Evolutionary conservation across 1,140 invertebrate genomes (phyloP).

Genomic region (Uloborus diversus): DNA sequence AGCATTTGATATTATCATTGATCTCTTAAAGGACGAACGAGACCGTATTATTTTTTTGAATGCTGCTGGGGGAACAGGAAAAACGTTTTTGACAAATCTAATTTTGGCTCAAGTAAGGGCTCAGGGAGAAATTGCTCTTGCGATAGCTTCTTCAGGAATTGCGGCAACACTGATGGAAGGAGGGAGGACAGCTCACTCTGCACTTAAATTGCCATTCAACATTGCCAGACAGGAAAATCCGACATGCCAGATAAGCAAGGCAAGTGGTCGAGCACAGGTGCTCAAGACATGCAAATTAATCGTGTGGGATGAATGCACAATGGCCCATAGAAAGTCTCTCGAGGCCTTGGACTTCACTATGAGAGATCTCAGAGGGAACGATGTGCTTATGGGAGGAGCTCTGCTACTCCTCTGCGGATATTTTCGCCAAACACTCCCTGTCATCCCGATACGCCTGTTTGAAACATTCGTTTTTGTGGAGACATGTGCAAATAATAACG

Average conservation of each 20-base stretch:
- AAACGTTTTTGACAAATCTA: neutral
- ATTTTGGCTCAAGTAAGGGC: neutral
- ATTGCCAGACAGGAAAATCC: conserved; percentile 31
- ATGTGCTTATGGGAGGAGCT: conserved; percentile 46
- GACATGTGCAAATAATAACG: neutral
- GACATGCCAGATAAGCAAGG: conserved; percentile 24
- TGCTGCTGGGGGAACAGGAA: neutral
- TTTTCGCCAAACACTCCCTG: conserved; percentile 68
- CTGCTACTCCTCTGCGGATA: conserved; percentile 65
- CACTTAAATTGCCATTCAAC: conserved; percentile 66
- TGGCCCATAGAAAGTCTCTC: conserved; percentile 54
- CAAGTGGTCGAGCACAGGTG: too few species aligned
- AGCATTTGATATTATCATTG: conserved; percentile 55
- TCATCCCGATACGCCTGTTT: conserved; percentile 49
- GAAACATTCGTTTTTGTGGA: neutral
- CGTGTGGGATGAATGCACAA: conserved; percentile 57
- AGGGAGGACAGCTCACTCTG: conserved; percentile 69
- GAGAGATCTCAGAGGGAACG: conserved; percentile 31
- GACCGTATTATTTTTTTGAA: neutral
- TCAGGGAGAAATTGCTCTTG: conserved; percentile 63
- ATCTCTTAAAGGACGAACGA: neutral
- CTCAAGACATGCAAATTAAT: conserved; percentile 32
- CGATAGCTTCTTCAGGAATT: conserved; percentile 69
- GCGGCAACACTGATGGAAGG: conserved; percentile 68
- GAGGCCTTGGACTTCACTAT: conserved; percentile 56